A percentile compares a stretch with the other conserved stretches of the same genome.
Conservation (phyloP, 2,113 vertebrate species). For the Salvelinus sp. region DNA sequence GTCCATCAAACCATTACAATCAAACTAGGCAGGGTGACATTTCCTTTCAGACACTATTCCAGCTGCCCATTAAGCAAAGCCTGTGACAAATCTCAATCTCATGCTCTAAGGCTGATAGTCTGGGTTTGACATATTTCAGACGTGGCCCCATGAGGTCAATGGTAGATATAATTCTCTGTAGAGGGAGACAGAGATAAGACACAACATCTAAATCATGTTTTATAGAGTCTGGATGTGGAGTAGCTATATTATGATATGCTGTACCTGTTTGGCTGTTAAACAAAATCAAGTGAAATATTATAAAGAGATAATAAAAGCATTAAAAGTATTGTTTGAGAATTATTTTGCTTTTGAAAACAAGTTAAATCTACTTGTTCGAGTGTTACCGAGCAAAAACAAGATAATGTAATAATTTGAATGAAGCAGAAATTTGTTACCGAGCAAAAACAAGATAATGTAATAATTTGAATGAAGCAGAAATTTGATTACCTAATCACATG, state of each 20-base stretch:
- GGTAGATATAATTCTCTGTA: slow-evolving; percentile 29
- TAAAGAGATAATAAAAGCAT: neutral
- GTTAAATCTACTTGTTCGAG: too few relatives aligned
- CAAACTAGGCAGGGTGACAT: slow-evolving; percentile 27
- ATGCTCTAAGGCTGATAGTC: slow-evolving; percentile 33
- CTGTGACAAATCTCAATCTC: slow-evolving; percentile 36
- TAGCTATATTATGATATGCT: neutral
- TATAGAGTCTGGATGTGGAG: slow-evolving; percentile 18
- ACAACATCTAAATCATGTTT: slow-evolving; percentile 30
- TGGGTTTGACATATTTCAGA: slow-evolving; percentile 36
- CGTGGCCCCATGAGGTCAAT: slow-evolving; percentile 19
- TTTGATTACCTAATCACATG: slow-evolving; percentile 9
- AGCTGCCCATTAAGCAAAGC: slow-evolving; percentile 45
- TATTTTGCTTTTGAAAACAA: neutral
- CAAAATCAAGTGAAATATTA: neutral
- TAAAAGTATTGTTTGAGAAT: neutral
- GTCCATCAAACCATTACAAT: slow-evolving; percentile 47
- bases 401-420: neutral
- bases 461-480: neutral
- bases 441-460: neutral
- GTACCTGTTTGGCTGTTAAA: slow-evolving; percentile 44
- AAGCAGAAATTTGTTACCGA: neutral
- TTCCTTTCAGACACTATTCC: slow-evolving; percentile 18
- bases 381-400: neutral
- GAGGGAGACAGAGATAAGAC: slow-evolving; percentile 26